Evolutionary conservation across 2,113 vertebrate genomes (phyloP), one percentile per base, ranked within the genome.

Genomic region (Corydoras sp.): DNA sequence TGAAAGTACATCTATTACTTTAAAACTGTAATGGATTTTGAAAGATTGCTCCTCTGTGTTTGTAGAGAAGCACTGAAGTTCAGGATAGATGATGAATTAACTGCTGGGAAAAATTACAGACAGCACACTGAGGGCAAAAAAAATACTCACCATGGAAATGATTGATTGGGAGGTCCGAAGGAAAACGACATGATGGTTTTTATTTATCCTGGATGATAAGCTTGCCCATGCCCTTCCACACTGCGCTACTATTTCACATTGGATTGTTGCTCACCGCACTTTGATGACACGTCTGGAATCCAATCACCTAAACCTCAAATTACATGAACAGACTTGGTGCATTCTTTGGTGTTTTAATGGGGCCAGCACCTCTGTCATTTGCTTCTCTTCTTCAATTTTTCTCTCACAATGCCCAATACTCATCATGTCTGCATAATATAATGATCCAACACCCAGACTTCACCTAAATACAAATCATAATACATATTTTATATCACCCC

Each of bases 101-200:
- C 86, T 90, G 88, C 82, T 88, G 76, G 4, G 77, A 86, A 78
- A 85, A 89, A 91, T 91, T 90, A 91, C 80, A 87, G 81, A 84
- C 24, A 76, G 68, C 68, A 75, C 81, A 15, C 73, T 79, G 35
- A 79, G 79, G 81, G 30, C 60, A 61, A 75, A 61, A 76, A 76
- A 71, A 80, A 68, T 63, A 70, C 77, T 73, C 62, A 71, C 29
- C 76, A 74, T 80, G 77, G 80, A 81, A 84, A 86, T 88, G 87
- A 89, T 85, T 83, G 84, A 89, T 86, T 49, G 76, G 55, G 76
- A 71, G 69, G 79, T 69, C 69, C 18, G 64, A 79, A 71, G 66
- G 81, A 84, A 65, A 77, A 76, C 67, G 84, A 77, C 86, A 85
- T 86, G 80, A 79, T 81, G 72, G 76, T 80, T 84, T 83, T 87